Percentiles rank a stretch among this genome's conserved stretches.
These are phyloP conservation scores for Drosophila kohkoa DNA, from an alignment of 1,140 invertebrate species.

Conservation along the genomic window DNA sequence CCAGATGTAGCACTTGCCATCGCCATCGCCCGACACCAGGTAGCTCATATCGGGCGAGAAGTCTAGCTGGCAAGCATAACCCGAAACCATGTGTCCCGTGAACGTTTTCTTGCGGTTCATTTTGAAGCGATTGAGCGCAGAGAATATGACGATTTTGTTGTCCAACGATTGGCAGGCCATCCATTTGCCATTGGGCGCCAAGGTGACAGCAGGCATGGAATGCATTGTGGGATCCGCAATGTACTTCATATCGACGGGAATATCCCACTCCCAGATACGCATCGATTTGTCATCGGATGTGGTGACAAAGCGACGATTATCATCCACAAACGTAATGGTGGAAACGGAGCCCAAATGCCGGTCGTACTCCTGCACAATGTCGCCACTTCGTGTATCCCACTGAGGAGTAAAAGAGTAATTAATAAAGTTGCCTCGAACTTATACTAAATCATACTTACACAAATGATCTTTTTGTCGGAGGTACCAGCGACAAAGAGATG, in stretches of 20 bases:
- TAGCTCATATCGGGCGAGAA: slow-evolving; percentile 99
- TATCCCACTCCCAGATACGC: slow-evolving; percentile 99
- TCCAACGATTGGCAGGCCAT: slow-evolving; percentile 99
- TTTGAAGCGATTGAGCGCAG: slow-evolving; percentile 98
- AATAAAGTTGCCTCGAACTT: neutral
- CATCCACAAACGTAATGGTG: slow-evolving; percentile 99
- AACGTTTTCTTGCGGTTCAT: slow-evolving; percentile 99
- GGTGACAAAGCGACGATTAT: slow-evolving; percentile 98
- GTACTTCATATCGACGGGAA: slow-evolving; percentile 99
- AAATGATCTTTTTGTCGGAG: slow-evolving; percentile 99
- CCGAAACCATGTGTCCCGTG: slow-evolving; percentile 99
- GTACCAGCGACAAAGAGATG: slow-evolving; percentile 99
- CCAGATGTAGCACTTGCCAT: slow-evolving; percentile 99
- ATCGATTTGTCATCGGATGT: slow-evolving; percentile 99
- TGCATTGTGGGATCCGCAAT: slow-evolving; percentile 99
- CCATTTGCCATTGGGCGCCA: slow-evolving; percentile 99
- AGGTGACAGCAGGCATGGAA: slow-evolving; percentile 98
- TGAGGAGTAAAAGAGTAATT: slow-evolving; percentile 84
- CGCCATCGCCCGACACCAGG: slow-evolving; percentile 99
- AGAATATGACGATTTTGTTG: slow-evolving; percentile 99
- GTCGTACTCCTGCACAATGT: slow-evolving; percentile 99
- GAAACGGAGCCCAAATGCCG: slow-evolving; percentile 99
- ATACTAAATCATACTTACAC: slow-evolving; percentile 88
- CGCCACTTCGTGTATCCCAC: slow-evolving; percentile 98
- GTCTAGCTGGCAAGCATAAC: slow-evolving; percentile 98